Base-by-base conservation (phyloP, 1,140 invertebrate genomes). In the Hylaeus anthracinus region DNA sequence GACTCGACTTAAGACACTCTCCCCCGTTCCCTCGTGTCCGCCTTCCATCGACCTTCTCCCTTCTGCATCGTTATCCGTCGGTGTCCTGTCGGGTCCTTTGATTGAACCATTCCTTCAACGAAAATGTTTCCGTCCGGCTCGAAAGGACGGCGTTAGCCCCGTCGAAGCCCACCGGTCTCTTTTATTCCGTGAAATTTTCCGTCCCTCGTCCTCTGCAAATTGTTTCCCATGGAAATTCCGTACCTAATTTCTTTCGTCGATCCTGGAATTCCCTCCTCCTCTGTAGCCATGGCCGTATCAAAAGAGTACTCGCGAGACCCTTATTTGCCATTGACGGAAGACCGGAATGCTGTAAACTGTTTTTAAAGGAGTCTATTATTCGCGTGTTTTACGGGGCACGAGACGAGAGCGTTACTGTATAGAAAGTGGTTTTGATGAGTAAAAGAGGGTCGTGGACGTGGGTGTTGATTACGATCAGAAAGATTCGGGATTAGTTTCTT, bases 1-100 rank as follows among this genome's bases (percentile, higher is more conserved):
- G 85, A 81, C 82, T 71, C 74, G 85, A 74, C 77, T 87, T 77
- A 72, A 86, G 74, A 87, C 83, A 87, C 85, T 86, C 84, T 87
- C 65, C 26, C 79, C n/a, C 48, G 26, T n/a, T 5, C 12, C 10
- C 10, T 26, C 41, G n/a, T 60, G 15, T 63, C 15, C 37, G 39
- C n/a, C 55, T 58, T 51, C 39, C 61, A 5, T 55, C 58, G n/a
- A 15, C n/a, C 51, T 2, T 43, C 37, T 60, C 9, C 53, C 56
- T 75, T 60, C 80, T 63, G 72, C 78, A 69, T 76, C 55, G 65
- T 80, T 72, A 63, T 72, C 74, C 51, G 26, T 51, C 43, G 53
- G 53, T 63, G 83, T 82, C 74, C 79, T 73, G 48, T 26, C 58
- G 63, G 63, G 56, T 56, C 66, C 10, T 63, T 81, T 78, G 84